Evolutionary conservation across 1,140 invertebrate species (phyloP), one percentile per base, ranked within the genome.

Genomic region (Drosophila fuyamai): DNA sequence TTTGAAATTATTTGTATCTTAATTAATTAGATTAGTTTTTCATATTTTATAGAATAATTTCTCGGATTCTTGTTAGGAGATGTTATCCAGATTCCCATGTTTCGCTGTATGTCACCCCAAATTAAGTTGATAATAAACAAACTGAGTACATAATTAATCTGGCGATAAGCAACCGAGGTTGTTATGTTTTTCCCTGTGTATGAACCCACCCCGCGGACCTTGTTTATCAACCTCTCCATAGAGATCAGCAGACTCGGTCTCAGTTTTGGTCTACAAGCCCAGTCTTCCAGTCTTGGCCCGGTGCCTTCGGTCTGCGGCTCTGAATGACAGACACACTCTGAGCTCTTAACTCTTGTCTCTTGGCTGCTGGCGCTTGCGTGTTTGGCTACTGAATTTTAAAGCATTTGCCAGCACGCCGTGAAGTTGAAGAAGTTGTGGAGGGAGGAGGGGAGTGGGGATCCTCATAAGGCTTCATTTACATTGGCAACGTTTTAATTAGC

Each of bases 401-500:
- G 61, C 65, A 70, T 60, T 71, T 59, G 47, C 61, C 58, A 57
- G 50, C 56, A 58, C 18, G 67, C 54, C 57, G 56, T 71, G 58
- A 41, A 18, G 50, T 16, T 13, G 35, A 8, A 32, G 35, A 35
- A 5, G 27, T 35, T 43, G 41, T n/a, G 4, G 53, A 12, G 8
- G 23, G 5, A 8, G 29, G 12, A 1, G 4, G n/a, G 8, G 48
- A 14, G 8, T n/a, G 48, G 47, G 38, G 43, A 27, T 65, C 61
- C 29, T 32, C 29, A 6, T 44, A 35, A 71, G 68, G 51, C 66
- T 71, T 72, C 79, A 82, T 81, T 86, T 86, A 86, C 66, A 67
- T 72, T 73, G 51, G 59, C 85, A 86, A 83, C 76, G 84, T 89
- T 83, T 86, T 83, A 82, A 86, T 89, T 86, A 86, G 71, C 76